Base-by-base conservation (phyloP, 2,113 vertebrate genomes). In the Oreochromis tanganicae region DNA sequence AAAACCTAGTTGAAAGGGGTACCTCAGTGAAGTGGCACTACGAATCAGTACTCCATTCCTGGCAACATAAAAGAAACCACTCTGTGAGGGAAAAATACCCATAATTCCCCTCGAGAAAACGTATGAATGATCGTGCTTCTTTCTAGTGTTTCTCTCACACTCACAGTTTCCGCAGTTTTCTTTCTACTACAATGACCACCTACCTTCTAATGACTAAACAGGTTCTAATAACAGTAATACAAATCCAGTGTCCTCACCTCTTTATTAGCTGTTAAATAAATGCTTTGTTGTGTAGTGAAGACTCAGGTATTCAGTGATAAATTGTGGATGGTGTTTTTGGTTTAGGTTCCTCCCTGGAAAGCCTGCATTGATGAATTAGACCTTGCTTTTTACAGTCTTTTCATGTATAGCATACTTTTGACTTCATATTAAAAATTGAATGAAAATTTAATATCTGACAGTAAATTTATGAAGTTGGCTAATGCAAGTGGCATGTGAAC, bases 21-120 rank as follows among this genome's bases (percentile, higher is more conserved):
- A 78, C 81, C 83, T 85, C 71, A 71, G 55, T 92, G 46, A 91
- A 90, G 89, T 88, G 87, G 79, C 75, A 66, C 88, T 88, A 81
- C 78, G 82, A 85, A 90, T 84, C 85, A 55, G 80, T 55, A 87
- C 82, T 88, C 81, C 80, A 11, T 81, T 88, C 86, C 91, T 91
- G 88, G 52, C 83, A 89, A 92, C 89, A 93, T 93, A 83, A 95
- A 93, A 94, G 90, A 78, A 88, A 32, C 36, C 50, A 24, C 50
- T 87, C 81, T 80, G 48, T 87, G 55, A 84, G 88, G 54, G 79
- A 82, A 89, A 87, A 82, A 57, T 43, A 73, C 84, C 88, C 34
- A 85, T 88, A 85, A 94, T 90, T 90, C 83, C 91, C 57, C 50
- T 3, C 34, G 55, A 92, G 90, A 88, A 66, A 80, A 84, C 32